Conservation (phyloP, 2,797 vertebrate species). For the Anguilla obscura region DNA sequence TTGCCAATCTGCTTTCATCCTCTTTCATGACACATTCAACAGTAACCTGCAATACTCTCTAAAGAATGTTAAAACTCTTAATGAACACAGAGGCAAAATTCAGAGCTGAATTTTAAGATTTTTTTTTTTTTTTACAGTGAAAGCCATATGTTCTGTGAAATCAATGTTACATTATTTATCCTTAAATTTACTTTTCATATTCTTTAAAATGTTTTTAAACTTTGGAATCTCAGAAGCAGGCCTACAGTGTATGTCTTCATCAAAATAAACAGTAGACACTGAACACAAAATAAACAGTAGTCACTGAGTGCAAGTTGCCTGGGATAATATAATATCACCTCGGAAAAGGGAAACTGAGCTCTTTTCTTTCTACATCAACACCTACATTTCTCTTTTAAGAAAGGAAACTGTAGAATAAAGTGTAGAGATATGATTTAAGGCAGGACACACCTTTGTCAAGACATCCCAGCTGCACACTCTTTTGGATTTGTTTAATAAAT, state of each 20-base stretch:
- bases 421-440: background rate
- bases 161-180: background rate
- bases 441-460: background rate
- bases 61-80: background rate
- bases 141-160: background rate
- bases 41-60: background rate
- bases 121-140: background rate
- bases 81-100: background rate
- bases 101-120: background rate
- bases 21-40: background rate
- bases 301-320: background rate
- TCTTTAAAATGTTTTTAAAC: background rate
- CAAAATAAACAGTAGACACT: background rate
- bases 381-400: background rate
- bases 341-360: background rate
- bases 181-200: background rate
- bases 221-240: background rate
- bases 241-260: background rate
- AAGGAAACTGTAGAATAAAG: background rate
- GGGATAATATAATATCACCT: background rate
- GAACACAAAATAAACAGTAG: conserved; percentile 1
- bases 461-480: background rate
- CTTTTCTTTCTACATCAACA: background rate
- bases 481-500: conserved; percentile 30
- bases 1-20: background rate